A percentile compares a stretch with the other conserved stretches of the same genome.
Conservation (phyloP, 2,888 invertebrate genomes). For the Leucophenga montana region DNA sequence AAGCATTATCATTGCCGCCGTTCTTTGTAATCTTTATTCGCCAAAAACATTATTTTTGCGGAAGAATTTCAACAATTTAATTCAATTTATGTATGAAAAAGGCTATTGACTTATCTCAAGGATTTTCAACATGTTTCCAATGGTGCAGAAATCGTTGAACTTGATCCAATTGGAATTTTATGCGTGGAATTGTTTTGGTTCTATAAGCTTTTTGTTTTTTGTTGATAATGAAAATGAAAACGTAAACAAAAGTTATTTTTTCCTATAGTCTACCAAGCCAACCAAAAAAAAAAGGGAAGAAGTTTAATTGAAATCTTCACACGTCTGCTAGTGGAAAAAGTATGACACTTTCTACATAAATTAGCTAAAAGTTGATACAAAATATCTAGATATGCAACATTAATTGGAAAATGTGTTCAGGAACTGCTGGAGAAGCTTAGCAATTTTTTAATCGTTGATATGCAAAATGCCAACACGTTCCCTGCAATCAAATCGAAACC, state of each 20-base stretch:
- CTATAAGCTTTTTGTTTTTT: neutral
- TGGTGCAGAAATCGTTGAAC: conserved; percentile 56
- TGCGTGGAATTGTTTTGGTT: conserved; percentile 40
- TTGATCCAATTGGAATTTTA: conserved; percentile 34
- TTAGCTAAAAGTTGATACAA: neutral
- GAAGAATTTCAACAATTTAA: conserved; percentile 61
- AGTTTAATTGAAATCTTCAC: conserved; percentile 7
- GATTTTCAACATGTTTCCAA: conserved; percentile 54
- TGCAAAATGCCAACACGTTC: conserved; percentile 60
- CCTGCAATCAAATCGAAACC: conserved; percentile 28
- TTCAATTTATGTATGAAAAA: conserved; percentile 40
- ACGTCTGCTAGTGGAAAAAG: neutral
- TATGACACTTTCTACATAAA: conserved; percentile 23
- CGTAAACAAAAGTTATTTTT: conserved; percentile 23
- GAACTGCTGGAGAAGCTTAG: neutral
- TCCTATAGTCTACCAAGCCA: conserved; percentile 18
- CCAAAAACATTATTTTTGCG: conserved; percentile 43
- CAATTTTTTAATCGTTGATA: conserved; percentile 21
- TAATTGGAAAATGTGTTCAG: conserved; percentile 5
- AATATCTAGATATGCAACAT: neutral
- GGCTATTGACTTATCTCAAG: conserved; percentile 60
- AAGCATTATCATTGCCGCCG: neutral
- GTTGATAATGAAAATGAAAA: conserved; percentile 31
- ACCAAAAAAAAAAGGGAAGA: conserved; percentile 7
- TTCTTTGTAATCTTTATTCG: too few species aligned